Conservation (phyloP, 2,888 invertebrate genomes). For the Orchestes rusci region DNA sequence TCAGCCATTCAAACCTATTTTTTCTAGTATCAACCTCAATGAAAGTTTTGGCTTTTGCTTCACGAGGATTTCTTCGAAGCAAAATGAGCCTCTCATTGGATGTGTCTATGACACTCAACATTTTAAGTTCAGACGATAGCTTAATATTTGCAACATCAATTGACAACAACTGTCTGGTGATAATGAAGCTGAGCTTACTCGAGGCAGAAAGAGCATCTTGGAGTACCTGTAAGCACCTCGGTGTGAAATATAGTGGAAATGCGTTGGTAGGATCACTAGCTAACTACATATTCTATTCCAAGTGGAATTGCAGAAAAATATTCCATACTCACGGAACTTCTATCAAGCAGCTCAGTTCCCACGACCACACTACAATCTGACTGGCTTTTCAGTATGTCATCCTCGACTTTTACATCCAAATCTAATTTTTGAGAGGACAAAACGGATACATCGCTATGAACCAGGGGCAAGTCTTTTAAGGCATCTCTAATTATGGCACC, state of each 20-base stretch:
- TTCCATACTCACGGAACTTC: constrained; percentile 45
- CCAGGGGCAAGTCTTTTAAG: constrained; percentile 60
- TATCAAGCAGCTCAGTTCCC: constrained; percentile 43
- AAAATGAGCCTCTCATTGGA: constrained; percentile 50
- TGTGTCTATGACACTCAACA: constrained; percentile 47
- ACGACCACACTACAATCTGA: constrained; percentile 32
- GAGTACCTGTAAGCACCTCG: no score
- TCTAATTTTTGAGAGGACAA: constrained; percentile 38
- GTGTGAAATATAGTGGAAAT: no score
- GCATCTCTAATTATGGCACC: constrained; percentile 52
- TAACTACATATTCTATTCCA: no score
- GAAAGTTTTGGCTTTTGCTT: constrained; percentile 34
- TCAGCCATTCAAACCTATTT: constrained; percentile 48
- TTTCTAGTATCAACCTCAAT: constrained; percentile 11
- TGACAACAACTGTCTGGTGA: constrained; percentile 14
- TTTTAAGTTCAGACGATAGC: constrained; percentile 9
- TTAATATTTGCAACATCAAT: neutral
- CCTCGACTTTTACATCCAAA: constrained; percentile 51
- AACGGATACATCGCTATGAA: constrained; percentile 59
- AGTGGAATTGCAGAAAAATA: no score
- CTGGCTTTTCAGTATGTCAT: constrained; percentile 49
- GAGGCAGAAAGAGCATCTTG: constrained; percentile 27
- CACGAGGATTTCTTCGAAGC: constrained; percentile 43
- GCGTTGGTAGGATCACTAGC: no score
- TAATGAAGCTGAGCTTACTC: constrained; percentile 27